These are phyloP conservation scores for Seriola rivoliana DNA, from an alignment of 2,113 vertebrate species.

Conservation along the genomic window DNA sequence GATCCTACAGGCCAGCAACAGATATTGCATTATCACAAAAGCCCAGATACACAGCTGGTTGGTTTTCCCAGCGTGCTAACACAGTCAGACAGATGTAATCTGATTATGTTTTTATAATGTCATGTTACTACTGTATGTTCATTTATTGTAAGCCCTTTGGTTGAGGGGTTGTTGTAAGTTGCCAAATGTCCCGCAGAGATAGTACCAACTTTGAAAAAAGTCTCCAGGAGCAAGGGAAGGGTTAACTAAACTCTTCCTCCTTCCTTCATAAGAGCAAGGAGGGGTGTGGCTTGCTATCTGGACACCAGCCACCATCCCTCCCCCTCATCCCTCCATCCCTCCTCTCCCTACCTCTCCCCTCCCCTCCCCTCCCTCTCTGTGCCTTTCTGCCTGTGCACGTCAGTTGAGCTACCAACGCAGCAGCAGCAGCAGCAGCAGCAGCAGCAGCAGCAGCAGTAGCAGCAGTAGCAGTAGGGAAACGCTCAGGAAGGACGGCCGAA, in stretches of 20 bases:
- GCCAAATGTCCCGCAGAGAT: background rate
- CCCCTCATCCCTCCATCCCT: slow-evolving; percentile 74
- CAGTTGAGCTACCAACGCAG: slow-evolving; percentile 74
- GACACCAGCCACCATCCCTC: slow-evolving; percentile 77
- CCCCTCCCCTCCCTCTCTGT: slow-evolving; percentile 57
- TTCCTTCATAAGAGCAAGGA: slow-evolving; percentile 71
- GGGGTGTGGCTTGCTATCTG: slow-evolving; percentile 81
- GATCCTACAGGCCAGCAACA: slow-evolving; percentile 35
- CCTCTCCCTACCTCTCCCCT: slow-evolving; percentile 54
- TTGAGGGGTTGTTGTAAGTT: background rate
- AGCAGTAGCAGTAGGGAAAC: slow-evolving; percentile 58
- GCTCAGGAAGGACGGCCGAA: slow-evolving; percentile 68
- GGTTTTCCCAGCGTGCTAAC: background rate
- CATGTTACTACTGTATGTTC: background rate
- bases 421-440: slow-evolving; percentile 49
- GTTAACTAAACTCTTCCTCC: slow-evolving; percentile 76
- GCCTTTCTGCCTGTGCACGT: slow-evolving; percentile 75
- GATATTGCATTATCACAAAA: slow-evolving; percentile 42
- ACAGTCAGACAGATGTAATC: slow-evolving; percentile 20
- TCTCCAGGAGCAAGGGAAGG: slow-evolving; percentile 68
- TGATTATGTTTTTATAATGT: slow-evolving; percentile 40
- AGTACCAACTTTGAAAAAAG: slow-evolving; percentile 11
- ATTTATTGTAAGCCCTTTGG: background rate
- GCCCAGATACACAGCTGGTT: slow-evolving; percentile 28
- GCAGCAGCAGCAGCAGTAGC: slow-evolving; percentile 57